Evolutionary conservation across 2,113 vertebrate species (phyloP).

Genomic region (Vicugna pacos): DNA sequence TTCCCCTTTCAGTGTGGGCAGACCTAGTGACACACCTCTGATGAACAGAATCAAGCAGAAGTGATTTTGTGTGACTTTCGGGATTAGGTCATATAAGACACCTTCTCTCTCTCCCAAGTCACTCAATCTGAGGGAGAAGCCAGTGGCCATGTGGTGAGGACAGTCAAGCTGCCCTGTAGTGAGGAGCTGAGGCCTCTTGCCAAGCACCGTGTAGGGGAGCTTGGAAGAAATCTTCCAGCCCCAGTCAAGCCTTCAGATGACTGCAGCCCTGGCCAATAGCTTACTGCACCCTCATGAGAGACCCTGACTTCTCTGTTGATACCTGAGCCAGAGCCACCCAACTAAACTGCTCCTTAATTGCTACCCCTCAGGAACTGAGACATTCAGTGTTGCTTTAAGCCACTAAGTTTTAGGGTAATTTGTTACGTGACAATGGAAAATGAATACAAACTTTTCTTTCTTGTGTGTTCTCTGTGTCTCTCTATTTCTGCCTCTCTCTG

Average conservation of each 20-base stretch:
- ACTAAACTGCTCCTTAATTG: neutral
- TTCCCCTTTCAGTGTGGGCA: neutral
- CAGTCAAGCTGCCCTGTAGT: neutral
- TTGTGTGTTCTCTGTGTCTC: neutral
- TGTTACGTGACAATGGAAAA: neutral
- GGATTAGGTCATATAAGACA: neutral
- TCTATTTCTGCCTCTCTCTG: neutral
- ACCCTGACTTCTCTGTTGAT: neutral
- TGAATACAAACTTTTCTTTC: neutral
- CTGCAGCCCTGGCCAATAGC: too few relatives aligned
- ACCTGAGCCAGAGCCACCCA: neutral
- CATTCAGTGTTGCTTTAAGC: neutral
- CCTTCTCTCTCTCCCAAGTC: neutral
- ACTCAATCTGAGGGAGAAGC: neutral
- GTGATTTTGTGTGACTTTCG: neutral
- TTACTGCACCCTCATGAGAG: neutral
- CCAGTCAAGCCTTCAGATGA: neutral
- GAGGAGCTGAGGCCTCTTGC: neutral
- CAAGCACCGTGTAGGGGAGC: neutral
- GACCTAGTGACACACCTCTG: neutral
- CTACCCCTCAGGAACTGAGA: neutral
- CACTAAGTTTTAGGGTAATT: neutral
- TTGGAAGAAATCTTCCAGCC: neutral
- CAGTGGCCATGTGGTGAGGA: neutral
- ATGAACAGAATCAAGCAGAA: neutral